Percentiles rank a stretch among this genome's conserved stretches.
phyloP scores from a whole-genome alignment of 2,113 vertebrate genomes.

The Cephalopholis sonnerati region DNA sequence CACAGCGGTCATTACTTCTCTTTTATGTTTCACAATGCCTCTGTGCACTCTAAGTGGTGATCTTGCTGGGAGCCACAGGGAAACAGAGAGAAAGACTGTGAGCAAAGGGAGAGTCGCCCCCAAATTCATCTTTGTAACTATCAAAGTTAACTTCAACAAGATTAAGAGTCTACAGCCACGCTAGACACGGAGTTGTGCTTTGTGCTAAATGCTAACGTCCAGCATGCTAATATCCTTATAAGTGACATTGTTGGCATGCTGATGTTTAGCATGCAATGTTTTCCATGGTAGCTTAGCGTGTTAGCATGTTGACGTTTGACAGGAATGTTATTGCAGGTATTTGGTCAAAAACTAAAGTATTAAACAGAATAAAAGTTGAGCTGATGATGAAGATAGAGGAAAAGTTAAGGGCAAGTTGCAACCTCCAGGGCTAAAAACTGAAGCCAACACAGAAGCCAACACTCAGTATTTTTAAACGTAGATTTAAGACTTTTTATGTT shows the following conservation, averaged over 20 bases:
- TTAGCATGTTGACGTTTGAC: background rate
- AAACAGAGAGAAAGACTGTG: slow-evolving; percentile 12
- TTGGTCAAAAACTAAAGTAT: background rate
- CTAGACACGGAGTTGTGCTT: background rate
- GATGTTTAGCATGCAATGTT: background rate
- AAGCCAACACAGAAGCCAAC: too few relatives aligned
- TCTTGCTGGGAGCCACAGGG: slow-evolving; percentile 29
- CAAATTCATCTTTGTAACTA: slow-evolving; percentile 3
- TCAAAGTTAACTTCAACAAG: slow-evolving; percentile 24
- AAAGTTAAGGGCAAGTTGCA: too few relatives aligned
- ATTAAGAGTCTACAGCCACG: background rate
- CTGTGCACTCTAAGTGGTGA: slow-evolving; percentile 15
- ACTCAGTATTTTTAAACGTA: too few relatives aligned
- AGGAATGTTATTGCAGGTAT: background rate
- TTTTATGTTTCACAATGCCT: slow-evolving; percentile 44
- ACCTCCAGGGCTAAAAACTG: too few relatives aligned
- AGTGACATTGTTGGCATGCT: too few relatives aligned
- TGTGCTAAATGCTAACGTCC: slow-evolving; percentile 11
- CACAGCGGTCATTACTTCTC: slow-evolving; percentile 50
- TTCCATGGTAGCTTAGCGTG: background rate
- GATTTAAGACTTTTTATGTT: too few relatives aligned
- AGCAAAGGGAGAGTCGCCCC: background rate
- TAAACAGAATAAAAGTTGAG: background rate
- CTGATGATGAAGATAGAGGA: too few relatives aligned
- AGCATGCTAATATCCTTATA: too few relatives aligned